Percentiles rank a stretch among this genome's conserved stretches.
Conservation (phyloP, 2,888 invertebrate genomes). For the Odontomyia ornata region DNA sequence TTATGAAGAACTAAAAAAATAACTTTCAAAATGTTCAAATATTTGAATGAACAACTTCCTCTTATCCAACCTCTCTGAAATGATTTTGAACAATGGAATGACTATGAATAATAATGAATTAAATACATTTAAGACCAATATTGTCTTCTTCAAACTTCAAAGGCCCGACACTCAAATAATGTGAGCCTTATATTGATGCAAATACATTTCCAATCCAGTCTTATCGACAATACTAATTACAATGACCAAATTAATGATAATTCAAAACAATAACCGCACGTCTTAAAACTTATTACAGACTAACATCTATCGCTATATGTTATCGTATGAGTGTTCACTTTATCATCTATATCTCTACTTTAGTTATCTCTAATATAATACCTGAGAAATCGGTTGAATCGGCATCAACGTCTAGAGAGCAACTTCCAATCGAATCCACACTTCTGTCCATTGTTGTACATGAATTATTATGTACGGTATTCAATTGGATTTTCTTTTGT, state of each 20-base stretch:
- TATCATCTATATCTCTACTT: not conserved
- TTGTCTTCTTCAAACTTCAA: not conserved
- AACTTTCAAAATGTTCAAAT: not conserved
- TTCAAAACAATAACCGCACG: not conserved
- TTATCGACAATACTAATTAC: no score
- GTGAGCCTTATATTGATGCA: not conserved
- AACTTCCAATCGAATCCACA: conserved; percentile 86
- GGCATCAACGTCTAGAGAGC: conserved; percentile 85
- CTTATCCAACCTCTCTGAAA: not conserved
- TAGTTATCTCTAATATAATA: conserved; percentile 59
- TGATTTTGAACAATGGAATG: no score
- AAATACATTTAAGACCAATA: no score
- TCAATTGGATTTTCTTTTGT: conserved; percentile 41
- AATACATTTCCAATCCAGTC: not conserved
- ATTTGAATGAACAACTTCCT: not conserved
- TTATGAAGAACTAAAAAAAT: not conserved
- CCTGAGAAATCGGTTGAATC: conserved; percentile 77
- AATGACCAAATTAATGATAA: no score
- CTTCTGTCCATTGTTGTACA: conserved; percentile 75
- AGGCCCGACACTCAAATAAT: not conserved
- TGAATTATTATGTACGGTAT: conserved; percentile 29
- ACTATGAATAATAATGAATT: no score
- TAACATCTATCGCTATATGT: not conserved
- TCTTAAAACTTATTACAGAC: not conserved
- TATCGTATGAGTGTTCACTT: not conserved